phyloP scores from a whole-genome alignment of 2,113 vertebrate species.

The Hystrix brachyura region DNA sequence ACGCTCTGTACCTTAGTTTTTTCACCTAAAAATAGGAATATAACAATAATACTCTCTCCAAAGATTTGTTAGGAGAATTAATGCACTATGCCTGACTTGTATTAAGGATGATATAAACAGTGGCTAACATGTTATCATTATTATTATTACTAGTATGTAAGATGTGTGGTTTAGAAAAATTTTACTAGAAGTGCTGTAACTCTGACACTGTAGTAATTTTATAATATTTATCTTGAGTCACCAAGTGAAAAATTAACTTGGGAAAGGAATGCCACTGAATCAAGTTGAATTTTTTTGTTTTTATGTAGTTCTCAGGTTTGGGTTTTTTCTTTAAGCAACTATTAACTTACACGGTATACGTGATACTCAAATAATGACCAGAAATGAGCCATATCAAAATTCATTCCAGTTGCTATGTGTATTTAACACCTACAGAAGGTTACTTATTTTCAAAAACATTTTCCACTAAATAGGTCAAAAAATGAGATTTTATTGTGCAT shows the following conservation, averaged over 20 bases:
- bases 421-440: not conserved
- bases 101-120: not conserved
- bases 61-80: not conserved
- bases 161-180: not conserved
- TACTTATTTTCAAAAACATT: conserved; percentile 34
- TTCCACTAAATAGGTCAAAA: conserved; percentile 11
- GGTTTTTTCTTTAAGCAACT: not conserved
- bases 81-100: not conserved
- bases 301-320: not conserved
- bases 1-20: not conserved
- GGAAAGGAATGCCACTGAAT: conserved; percentile 22
- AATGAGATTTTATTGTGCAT: conserved; percentile 42
- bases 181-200: not conserved
- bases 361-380: conserved; percentile 33
- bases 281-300: not conserved
- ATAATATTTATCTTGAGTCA: conserved; percentile 20
- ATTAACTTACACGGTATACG: not conserved
- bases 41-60: not conserved
- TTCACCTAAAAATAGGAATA: conserved; percentile 34
- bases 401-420: not conserved
- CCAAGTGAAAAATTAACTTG: not conserved
- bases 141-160: not conserved
- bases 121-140: not conserved
- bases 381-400: not conserved
- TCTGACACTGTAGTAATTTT: not conserved